Base-by-base conservation (phyloP, 2,113 vertebrate genomes). In the Amblyornis subalaris region DNA sequence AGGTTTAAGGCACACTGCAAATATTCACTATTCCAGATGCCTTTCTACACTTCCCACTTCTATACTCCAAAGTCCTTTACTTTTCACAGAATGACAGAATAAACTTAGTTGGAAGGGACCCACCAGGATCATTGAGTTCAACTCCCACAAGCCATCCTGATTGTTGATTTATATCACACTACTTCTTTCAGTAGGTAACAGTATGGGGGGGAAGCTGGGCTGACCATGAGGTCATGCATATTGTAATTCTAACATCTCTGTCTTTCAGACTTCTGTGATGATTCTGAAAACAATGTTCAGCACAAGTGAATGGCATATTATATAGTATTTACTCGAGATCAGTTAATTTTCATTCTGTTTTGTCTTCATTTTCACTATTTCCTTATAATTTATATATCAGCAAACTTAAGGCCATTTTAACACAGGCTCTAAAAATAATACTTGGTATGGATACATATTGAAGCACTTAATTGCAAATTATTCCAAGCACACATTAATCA, bases 101-200 rank as follows among this genome's bases (percentile, higher is more conserved):
- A 36, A 31, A 31, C 31, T 42, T 35, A 26, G 17, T 23, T 51
- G 21, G 31, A 76, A 67, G 7, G 18, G 31, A 33, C 14, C 7
- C 33, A 58, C 17, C 31, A 38, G 33, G 22, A 51, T 36, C 36
- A 50, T 4, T 0, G 0, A 67, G 36, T 51, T 26, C 36, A 67
- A 4, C 38, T 44, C 26, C 36, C 33, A 60, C 12, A 33, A 67
- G 13, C 10, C 29, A 42, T 69, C 45, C 38, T 58, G 38, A 25
- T 3, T 33, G 7, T 3, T 72, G 26, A 58, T 79, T 81, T 72
- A 42, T 33, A 54, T 35, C 29, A 54, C 10, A 17, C 3, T 28
- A 67, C 26, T 58, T 48, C n/a, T 79, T 75, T 83, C 62, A 45
- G 31, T n/a, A 26, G 9, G 22, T 60, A 45, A 77, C 10, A 31